Percentiles rank a stretch among this genome's conserved stretches.
Evolutionary conservation across 2,113 vertebrate species (phyloP).

Genomic region (Centropus bengalensis): DNA sequence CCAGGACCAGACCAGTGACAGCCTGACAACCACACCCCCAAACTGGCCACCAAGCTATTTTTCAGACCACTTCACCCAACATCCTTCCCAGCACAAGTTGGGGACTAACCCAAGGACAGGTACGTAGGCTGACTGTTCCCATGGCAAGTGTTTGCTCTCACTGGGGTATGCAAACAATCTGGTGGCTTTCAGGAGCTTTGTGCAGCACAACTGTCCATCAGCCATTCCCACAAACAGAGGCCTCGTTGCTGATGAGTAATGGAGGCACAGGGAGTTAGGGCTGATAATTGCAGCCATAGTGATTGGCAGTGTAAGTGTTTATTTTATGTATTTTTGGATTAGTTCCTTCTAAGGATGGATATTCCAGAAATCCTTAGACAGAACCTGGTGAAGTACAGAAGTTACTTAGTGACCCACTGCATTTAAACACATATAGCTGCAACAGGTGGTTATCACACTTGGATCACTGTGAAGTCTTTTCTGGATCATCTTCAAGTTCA

Average conservation of each 20-base stretch:
- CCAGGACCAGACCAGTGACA: neutral
- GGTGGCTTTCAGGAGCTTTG: neutral
- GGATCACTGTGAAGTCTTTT: neutral
- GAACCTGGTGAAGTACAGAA: neutral
- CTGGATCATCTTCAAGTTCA: neutral
- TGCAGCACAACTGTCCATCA: neutral
- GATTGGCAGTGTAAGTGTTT: neutral
- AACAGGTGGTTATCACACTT: neutral
- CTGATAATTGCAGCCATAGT: neutral
- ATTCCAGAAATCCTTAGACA: neutral
- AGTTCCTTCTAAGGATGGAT: neutral
- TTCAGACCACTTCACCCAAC: neutral
- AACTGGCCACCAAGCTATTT: neutral
- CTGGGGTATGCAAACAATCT: neutral
- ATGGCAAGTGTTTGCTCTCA: neutral
- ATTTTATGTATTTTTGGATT: neutral
- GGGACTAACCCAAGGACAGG: too few species aligned
- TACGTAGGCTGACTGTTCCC: neutral
- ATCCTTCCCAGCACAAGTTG: neutral
- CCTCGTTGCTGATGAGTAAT: neutral
- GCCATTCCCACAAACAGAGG: neutral
- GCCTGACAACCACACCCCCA: neutral
- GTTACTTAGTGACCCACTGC: neutral
- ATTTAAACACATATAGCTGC: neutral
- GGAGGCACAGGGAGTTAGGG: neutral